Evolutionary conservation across 2,888 invertebrate genomes (phyloP).

Genomic region (Pandemis corylana): DNA sequence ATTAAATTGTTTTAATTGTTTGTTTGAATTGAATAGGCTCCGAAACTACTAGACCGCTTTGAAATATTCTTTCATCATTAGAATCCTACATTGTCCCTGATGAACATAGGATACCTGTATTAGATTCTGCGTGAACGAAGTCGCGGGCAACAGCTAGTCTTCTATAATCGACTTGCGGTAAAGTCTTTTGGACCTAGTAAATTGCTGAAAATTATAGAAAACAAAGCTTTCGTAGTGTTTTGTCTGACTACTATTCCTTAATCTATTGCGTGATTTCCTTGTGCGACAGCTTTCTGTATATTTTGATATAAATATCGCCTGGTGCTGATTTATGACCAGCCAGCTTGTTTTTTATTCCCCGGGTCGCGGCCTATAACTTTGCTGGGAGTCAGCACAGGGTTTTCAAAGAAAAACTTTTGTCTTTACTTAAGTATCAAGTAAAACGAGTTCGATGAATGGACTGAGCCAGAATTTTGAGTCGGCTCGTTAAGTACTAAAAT

Average conservation of each 20-base stretch:
- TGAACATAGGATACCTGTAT: too few relatives aligned
- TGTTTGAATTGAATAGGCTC: too few relatives aligned
- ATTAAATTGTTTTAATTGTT: too few relatives aligned
- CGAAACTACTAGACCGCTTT: too few relatives aligned
- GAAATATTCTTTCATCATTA: too few relatives aligned
- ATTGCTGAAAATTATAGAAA: background rate
- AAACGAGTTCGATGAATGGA: background rate
- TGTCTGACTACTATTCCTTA: background rate
- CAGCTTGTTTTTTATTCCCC: constrained; percentile 10
- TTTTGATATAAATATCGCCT: constrained; percentile 7
- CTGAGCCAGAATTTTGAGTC: background rate
- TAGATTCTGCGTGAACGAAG: too few relatives aligned
- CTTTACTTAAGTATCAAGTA: background rate
- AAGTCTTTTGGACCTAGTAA: too few relatives aligned
- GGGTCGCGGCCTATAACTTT: background rate
- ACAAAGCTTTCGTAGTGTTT: background rate
- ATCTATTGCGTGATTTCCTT: background rate
- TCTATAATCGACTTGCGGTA: too few relatives aligned
- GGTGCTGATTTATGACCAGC: constrained; percentile 9
- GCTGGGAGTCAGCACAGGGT: background rate
- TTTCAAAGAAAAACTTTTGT: constrained; percentile 3
- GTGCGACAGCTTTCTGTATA: background rate
- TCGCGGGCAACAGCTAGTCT: too few relatives aligned
- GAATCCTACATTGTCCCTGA: too few relatives aligned
- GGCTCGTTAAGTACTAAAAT: background rate